A percentile compares a stretch with the other conserved stretches of the same genome.
phyloP scores from a whole-genome alignment of 2,797 vertebrate species.

The Sebastolobus alascanus region DNA sequence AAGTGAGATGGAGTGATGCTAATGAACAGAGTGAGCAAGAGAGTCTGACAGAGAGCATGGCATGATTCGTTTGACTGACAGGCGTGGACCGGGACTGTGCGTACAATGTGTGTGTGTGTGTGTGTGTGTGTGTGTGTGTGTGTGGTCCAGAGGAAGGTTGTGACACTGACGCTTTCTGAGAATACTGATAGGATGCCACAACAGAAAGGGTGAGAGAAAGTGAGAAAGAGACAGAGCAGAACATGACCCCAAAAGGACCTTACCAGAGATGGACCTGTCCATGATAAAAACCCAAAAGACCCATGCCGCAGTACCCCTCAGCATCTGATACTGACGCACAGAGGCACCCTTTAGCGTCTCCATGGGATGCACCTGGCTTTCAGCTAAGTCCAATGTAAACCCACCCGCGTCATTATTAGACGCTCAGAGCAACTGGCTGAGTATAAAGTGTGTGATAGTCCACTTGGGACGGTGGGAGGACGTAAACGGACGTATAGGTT shows the following conservation, averaged over 20 bases:
- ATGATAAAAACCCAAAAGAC: neutral
- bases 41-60: conserved; percentile 8
- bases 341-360: too few relatives aligned
- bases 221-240: neutral
- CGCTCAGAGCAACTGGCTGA: too few relatives aligned
- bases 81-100: neutral
- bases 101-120: neutral
- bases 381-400: too few relatives aligned
- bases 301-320: neutral
- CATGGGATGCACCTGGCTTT: too few relatives aligned
- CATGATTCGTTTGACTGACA: conserved; percentile 15
- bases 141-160: conserved; percentile 1
- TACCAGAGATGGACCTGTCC: neutral
- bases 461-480: too few relatives aligned
- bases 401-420: too few relatives aligned
- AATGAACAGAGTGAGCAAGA: conserved; percentile 17
- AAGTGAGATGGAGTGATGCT: neutral
- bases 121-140: neutral
- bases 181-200: conserved; percentile 3
- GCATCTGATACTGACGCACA: neutral
- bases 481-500: too few relatives aligned
- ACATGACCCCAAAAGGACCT: neutral
- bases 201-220: neutral
- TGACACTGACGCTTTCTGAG: neutral
- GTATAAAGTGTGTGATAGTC: too few relatives aligned